Base-by-base conservation (phyloP, 2,888 invertebrate genomes). In the Chrysolina americana region DNA sequence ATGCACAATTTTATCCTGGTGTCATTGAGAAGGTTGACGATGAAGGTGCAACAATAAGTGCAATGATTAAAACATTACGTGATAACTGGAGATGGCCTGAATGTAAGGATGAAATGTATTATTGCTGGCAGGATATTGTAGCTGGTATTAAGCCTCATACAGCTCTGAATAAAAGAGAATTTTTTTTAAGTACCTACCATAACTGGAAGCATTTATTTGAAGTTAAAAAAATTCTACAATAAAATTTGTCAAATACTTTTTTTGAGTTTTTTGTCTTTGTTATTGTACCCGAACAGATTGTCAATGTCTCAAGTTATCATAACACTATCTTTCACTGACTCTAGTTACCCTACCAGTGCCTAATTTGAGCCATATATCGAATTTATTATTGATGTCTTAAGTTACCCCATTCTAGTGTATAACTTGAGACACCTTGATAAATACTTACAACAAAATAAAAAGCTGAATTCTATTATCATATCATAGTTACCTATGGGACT, bases 101-200 rank as follows among this genome's bases (percentile, higher is more conserved):
- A 41, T 41, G 15, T 64, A 64, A 64, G 64, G 64, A 64, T 64
- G 41, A 44, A 64, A 41, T 64, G 10, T 44, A 64, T 64, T 64
- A 64, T 64, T 64, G 64, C 64, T 64, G 64, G 64, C 36, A 41
- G 64, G 64, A 64, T 41, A 64, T 62, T 64, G 41, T 64, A 64
- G 64, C 41, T 64, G 64, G 21, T 19, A 64, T 64, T 41, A 65
- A 41, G 41, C 64, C 64, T 41, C 64, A 41, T 44, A 17, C 15
- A 65, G 64, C 64, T 8, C 64, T 65, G 41, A 65, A 65, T 41
- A 65, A 65, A 15, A 15, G 64, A 65, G 64, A 44, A 44, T 44
- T 65, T 65, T 41, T 65, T 44, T 44, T 44, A 65, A 44, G n/a
- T n/a, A n/a, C n/a, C n/a, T 65, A 65, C 65, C 36, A 36, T 44